phyloP scores from a whole-genome alignment of 2,113 vertebrate species.

The Apteryx mantelli region DNA sequence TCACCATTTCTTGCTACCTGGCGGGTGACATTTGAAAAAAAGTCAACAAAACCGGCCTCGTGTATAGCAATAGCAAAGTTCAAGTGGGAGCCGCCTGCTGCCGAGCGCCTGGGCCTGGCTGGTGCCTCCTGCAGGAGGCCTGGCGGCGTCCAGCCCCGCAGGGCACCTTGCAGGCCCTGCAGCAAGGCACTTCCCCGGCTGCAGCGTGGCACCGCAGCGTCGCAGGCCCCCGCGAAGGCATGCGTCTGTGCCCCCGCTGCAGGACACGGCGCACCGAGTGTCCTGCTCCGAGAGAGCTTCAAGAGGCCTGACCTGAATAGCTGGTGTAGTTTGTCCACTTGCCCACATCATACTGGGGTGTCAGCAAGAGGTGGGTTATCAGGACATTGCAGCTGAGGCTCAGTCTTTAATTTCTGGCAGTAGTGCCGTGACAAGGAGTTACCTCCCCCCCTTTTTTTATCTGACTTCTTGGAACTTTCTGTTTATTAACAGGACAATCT shows the following conservation, averaged over 20 bases:
- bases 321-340: background rate
- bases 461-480: slow-evolving; percentile 30
- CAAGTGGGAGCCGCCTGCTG: rapidly evolving
- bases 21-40: background rate
- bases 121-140: rapidly evolving
- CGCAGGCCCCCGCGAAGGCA: background rate
- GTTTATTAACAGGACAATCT: slow-evolving; percentile 10
- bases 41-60: background rate
- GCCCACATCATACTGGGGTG: rapidly evolving
- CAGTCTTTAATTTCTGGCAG: background rate
- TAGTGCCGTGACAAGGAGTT: background rate
- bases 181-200: background rate
- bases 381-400: background rate
- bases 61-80: rapidly evolving
- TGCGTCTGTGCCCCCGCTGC: rapidly evolving
- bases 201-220: background rate
- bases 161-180: background rate
- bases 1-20: background rate
- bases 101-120: too few species aligned
- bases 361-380: background rate
- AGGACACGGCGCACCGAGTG: rapidly evolving
- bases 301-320: background rate
- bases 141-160: background rate
- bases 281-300: rapidly evolving
- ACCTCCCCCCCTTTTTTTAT: background rate